phyloP scores from a whole-genome alignment of 2,797 vertebrate genomes.

The Crenuchus spilurus region DNA sequence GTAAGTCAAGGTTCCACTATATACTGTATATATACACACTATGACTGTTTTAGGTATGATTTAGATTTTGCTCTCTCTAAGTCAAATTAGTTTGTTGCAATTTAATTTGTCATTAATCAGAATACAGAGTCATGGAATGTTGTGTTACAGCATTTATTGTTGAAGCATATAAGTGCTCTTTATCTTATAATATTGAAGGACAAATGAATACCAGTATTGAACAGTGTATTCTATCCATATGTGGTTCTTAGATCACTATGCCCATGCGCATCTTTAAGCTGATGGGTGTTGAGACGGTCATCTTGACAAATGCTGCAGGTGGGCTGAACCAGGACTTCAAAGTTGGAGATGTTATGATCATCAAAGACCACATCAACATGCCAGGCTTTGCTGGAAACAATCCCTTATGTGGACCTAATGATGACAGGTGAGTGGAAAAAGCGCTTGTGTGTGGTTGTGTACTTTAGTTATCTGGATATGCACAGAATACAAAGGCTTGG shows the following conservation, averaged over 20 bases:
- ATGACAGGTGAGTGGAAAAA: conserved; percentile 77
- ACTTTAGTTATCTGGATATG: not conserved
- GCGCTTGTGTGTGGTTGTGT: not conserved
- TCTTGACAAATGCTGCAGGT: conserved; percentile 90
- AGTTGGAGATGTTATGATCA: conserved; percentile 90
- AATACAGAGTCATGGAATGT: no score
- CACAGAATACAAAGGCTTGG: not conserved
- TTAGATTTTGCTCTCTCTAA: no score
- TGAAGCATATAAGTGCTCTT: no score
- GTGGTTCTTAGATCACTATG: conserved; percentile 78
- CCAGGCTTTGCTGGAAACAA: conserved; percentile 84
- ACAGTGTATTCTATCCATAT: not conserved
- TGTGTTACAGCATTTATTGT: no score
- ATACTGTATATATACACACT: no score
- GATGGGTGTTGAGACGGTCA: conserved; percentile 83
- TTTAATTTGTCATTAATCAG: no score
- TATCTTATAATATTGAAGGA: no score
- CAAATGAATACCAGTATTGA: no score
- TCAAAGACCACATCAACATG: conserved; percentile 90
- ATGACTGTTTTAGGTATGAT: no score
- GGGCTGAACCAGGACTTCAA: conserved; percentile 87
- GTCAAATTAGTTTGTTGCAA: no score
- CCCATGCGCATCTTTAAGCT: conserved; percentile 88
- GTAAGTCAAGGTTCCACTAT: no score
- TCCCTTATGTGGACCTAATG: conserved; percentile 84